Base-by-base conservation (phyloP, 2,797 vertebrate species). In the Myotis pilosus region DNA sequence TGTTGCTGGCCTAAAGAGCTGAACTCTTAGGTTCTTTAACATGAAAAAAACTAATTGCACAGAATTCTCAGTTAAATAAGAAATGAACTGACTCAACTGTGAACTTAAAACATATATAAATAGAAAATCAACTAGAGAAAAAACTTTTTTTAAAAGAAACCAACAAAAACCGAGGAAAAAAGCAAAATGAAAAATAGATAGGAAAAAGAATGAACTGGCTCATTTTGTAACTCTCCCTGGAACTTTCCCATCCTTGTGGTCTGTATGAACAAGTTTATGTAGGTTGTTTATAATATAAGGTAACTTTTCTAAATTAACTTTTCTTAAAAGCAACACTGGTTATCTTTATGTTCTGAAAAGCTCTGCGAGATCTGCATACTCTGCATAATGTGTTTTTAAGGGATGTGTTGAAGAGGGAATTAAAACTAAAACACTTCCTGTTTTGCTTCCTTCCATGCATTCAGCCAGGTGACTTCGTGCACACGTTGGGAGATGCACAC, bases 401-500 rank as follows among this genome's bases (percentile, higher is more conserved):
- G 69, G 2, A 64, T 74, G 10, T 78, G 15, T 51, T 89, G 81
- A 55, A 81, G 64, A 74, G 57, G 33, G 84, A 87, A 87, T 76
- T 83, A 28, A 81, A 84, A 93, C 25, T 81, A 95, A 94, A 38
- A 47, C 12, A 36, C 19, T 85, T 28, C 86, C 53, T 79, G 11
- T 74, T 96, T 36, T 69, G 1, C 41, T 53, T 95, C 89, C 93
- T 97, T 53, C 87, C 30, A 0, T 78, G 86, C 57, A 13, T 78
- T 96, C 97, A 99, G 99, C 98, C 99, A 95, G 99, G 99, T 51
- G 99, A 99, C 93, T 99, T 99, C 92, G 98, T 99, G 94, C 99
- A 99, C 96, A 99, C 99, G 0, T 97, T 99, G 97, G 99, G 99
- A 95, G 99, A 99, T 83, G 99, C 99, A 87, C 99, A 99, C 96